Percentiles rank a stretch among this genome's conserved stretches.
Conservation (phyloP, 2,888 invertebrate species). For the Apodemia zela region DNA sequence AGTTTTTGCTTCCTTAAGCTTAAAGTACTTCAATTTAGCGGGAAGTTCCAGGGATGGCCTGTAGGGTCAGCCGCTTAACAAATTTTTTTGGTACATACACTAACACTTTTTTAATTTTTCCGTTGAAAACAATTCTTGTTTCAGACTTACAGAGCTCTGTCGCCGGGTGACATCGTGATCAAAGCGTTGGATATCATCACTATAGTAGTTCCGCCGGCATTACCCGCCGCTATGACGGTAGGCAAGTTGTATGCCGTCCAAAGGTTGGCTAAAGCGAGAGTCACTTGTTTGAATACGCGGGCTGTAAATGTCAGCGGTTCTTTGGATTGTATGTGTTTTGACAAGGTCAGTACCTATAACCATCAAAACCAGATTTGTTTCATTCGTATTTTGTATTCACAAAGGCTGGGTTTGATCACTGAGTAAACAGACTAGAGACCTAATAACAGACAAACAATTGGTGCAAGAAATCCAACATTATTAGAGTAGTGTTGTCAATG, state of each 20-base stretch:
- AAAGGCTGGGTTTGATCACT: no score
- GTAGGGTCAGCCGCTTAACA: no score
- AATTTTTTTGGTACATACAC: no score
- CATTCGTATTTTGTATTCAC: not conserved
- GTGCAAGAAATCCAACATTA: no score
- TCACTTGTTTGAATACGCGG: conserved; percentile 95
- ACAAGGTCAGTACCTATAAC: conserved; percentile 82
- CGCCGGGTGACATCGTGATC: conserved; percentile 82
- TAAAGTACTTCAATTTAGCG: no score
- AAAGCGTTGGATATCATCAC: conserved; percentile 96
- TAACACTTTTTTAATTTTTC: no score
- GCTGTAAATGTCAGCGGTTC: conserved; percentile 96
- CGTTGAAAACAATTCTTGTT: conserved; percentile 3
- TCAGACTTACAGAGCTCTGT: conserved; percentile 82
- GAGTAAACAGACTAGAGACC: no score
- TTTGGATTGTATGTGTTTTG: conserved; percentile 93
- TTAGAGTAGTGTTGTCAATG: no score
- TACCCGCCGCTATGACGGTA: conserved; percentile 98
- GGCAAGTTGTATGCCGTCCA: conserved; percentile 94
- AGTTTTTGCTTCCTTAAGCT: no score
- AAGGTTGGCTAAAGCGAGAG: conserved; percentile 86
- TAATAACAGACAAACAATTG: no score
- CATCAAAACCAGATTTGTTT: not conserved
- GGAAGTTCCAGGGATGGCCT: no score
- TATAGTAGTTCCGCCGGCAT: conserved; percentile 96